These are phyloP conservation scores for Rissa tridactyla DNA, from an alignment of 2,113 vertebrate genomes.

Conservation along the genomic window DNA sequence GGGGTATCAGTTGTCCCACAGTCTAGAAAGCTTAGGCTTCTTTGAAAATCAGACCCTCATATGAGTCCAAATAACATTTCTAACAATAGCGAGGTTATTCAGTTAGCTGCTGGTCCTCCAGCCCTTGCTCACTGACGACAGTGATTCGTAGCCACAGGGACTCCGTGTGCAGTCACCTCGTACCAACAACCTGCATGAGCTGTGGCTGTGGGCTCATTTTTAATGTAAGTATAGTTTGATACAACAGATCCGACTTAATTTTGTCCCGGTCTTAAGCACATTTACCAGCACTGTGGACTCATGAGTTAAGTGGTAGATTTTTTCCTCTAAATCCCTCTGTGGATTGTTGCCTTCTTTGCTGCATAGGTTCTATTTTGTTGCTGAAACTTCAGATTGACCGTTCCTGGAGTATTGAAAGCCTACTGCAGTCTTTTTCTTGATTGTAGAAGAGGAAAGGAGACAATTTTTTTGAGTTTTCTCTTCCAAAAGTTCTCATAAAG, in stretches of 20 bases:
- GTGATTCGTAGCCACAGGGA: background rate
- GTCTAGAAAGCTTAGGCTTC: background rate
- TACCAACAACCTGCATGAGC: background rate
- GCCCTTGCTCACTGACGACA: background rate
- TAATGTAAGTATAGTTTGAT: background rate
- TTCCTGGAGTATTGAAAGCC: background rate
- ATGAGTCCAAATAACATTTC: background rate
- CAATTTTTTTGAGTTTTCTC: background rate
- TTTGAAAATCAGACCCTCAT: background rate
- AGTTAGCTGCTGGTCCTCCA: background rate
- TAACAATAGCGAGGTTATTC: background rate
- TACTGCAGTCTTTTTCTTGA: background rate
- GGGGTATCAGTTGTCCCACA: background rate
- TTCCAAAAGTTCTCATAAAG: background rate
- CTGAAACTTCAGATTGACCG: background rate
- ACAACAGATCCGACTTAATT: background rate
- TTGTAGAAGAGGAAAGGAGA: background rate
- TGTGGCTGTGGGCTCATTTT: background rate
- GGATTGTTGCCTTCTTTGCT: background rate
- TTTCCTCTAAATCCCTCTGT: background rate
- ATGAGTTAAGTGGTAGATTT: background rate
- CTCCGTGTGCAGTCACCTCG: background rate
- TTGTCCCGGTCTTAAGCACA: background rate
- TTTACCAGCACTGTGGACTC: background rate
- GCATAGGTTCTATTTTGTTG: background rate